Evolutionary conservation across 1,140 invertebrate genomes (phyloP), one percentile per base, ranked within the genome.

Genomic region (Drepana arcuata): DNA sequence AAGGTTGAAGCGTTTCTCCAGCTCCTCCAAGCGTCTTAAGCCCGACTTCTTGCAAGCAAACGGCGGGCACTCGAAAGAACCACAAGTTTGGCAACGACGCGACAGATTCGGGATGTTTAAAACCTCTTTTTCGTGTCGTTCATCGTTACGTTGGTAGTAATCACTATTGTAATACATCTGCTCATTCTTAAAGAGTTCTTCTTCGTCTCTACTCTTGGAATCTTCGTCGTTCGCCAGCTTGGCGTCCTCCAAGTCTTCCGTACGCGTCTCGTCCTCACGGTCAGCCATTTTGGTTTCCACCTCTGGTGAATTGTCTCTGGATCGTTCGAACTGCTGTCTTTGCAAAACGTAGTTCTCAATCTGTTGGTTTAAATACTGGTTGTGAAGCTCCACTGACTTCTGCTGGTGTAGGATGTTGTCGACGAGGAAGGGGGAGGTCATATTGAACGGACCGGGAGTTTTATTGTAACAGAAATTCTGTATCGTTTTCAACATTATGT

Each of bases 351-450:
- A 84, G 5, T 61, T 73, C 28, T 83, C 74, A 1, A 83, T 34
- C 21, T 84, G 81, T 14, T 81, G 77, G 29, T 84, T 84, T 6
- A 84, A 44, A 38, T 82, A 84, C 35, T 84, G 82, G n/a, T 77
- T 82, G 34, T 83, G 81, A 24, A 83, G 69, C 13, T 74, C 81
- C 0, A 50, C 66, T 0, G 50, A 64, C 37, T 84, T 83, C 34
- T 84, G 82, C 33, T 83, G 80, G 25, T 83, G 80, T 24, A 84
- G 35, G 7, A 84, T 80, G 16, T 84, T 82, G 39, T 84, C 81
- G 7, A 83, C 77, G 24, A 83, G 36, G 50, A 84, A 83, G 0
- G 80, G 82, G 2, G 80, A 83, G 2, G 78, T 69, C 79, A 84
- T 83, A 14, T 73, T 78, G 34, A 71, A 79, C 6, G 61, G 60